Percentiles rank a stretch among this genome's conserved stretches.
These are phyloP conservation scores for Pyrrhia umbra DNA, from an alignment of 2,888 invertebrate species.

Conservation along the genomic window DNA sequence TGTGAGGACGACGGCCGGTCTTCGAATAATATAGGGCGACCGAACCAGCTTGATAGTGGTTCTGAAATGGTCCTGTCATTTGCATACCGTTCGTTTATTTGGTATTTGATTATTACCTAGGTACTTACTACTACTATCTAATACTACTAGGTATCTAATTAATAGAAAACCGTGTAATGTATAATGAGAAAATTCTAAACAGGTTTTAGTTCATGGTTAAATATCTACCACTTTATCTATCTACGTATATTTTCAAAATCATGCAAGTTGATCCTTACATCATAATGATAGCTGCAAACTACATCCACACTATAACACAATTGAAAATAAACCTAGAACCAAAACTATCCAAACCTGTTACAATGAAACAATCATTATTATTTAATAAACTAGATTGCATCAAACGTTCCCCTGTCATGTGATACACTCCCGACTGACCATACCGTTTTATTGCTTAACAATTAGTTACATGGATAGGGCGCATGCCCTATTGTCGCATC, in stretches of 20 bases:
- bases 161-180: no score
- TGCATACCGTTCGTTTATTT: background rate
- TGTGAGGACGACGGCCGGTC: conserved; percentile 30
- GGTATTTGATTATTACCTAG: no score
- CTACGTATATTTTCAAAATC: no score
- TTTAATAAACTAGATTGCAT: conserved; percentile 77
- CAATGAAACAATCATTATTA: conserved; percentile 66
- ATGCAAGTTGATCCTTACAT: background rate
- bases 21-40: conserved; percentile 39
- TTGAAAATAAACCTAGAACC: conserved; percentile 20
- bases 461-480: conserved; percentile 72
- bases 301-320: background rate
- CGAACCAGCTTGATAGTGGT: conserved; percentile 44
- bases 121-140: no score
- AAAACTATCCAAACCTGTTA: conserved; percentile 50
- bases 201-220: no score
- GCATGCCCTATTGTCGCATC: conserved; percentile 42
- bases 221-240: no score
- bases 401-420: conserved; percentile 59
- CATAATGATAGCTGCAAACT: no score
- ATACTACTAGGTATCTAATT: no score
- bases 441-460: conserved; percentile 84
- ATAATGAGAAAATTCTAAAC: no score
- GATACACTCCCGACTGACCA: conserved; percentile 71
- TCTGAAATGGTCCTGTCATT: conserved; percentile 13